phyloP scores from a whole-genome alignment of 2,113 vertebrate species.

The Calonectris borealis region DNA sequence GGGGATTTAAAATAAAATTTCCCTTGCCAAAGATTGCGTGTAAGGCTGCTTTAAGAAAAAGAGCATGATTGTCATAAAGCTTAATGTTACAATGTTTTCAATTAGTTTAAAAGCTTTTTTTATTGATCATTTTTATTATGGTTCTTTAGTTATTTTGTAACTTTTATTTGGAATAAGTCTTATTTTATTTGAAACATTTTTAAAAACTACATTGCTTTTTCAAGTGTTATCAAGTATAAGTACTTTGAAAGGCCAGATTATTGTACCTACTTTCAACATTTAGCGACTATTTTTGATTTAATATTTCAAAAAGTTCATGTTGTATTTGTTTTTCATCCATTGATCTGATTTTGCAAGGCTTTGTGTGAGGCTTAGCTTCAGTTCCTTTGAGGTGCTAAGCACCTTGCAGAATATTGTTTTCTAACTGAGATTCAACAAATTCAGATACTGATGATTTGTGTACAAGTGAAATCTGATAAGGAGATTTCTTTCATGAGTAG shows the following conservation, averaged over 20 bases:
- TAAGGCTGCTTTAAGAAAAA: neutral
- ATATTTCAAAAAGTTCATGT: neutral
- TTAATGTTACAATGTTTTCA: slow-evolving; percentile 37
- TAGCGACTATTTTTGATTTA: neutral
- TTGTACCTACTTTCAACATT: neutral
- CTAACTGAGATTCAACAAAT: neutral
- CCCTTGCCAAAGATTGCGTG: neutral
- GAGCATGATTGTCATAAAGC: neutral
- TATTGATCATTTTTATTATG: slow-evolving; percentile 26
- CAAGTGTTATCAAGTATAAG: neutral
- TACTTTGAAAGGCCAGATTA: neutral
- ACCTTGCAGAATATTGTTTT: neutral
- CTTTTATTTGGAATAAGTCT: slow-evolving; percentile 26
- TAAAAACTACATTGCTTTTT: neutral
- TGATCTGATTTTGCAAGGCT: neutral
- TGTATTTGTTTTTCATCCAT: neutral
- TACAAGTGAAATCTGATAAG: neutral
- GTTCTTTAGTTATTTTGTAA: slow-evolving; percentile 33
- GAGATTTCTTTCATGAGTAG: neutral
- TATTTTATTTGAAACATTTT: slow-evolving; percentile 8
- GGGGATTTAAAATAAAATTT: slow-evolving; percentile 31
- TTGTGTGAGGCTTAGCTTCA: neutral
- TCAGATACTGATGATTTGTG: neutral
- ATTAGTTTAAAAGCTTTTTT: slow-evolving; percentile 57
- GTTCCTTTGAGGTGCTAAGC: neutral